Percentiles rank a stretch among this genome's conserved stretches.
Conservation (phyloP, 2,888 invertebrate species). For the Sympetrum striolatum region DNA sequence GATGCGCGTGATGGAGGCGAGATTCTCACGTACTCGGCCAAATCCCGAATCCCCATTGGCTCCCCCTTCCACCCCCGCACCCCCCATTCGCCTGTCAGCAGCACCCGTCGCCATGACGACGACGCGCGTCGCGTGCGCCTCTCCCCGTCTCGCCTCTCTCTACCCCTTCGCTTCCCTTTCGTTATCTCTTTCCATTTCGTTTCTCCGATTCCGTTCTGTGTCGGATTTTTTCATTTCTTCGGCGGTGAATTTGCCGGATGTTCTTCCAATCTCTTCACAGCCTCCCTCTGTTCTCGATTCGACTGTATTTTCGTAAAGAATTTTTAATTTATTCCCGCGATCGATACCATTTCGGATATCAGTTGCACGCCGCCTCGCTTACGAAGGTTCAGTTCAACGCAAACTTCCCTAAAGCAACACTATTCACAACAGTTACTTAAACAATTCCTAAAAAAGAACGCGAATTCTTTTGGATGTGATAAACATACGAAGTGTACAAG, state of each 20-base stretch:
- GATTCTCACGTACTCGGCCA: slow-evolving; percentile 30
- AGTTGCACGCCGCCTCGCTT: too few relatives aligned
- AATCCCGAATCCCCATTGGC: slow-evolving; percentile 30
- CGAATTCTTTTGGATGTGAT: too few relatives aligned
- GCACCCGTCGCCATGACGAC: slow-evolving; percentile 21
- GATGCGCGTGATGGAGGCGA: slow-evolving; percentile 8
- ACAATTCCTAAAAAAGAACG: too few relatives aligned
- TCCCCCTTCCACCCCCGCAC: slow-evolving; percentile 19
- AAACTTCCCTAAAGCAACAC: too few relatives aligned
- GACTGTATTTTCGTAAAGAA: not conserved
- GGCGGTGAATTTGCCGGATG: not conserved
- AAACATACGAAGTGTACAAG: too few relatives aligned
- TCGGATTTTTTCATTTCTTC: not conserved
- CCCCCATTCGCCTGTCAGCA: slow-evolving; percentile 26
- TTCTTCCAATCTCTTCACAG: not conserved
- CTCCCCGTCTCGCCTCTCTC: not conserved
- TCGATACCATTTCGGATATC: too few relatives aligned
- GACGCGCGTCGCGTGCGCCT: not conserved
- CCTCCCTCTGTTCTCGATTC: not conserved
- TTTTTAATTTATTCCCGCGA: too few relatives aligned
- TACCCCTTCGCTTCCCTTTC: not conserved
- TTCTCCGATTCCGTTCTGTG: not conserved
- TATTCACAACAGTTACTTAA: too few relatives aligned
- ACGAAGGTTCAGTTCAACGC: too few relatives aligned
- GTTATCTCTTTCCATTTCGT: not conserved